Conservation (phyloP, 1,140 invertebrate species). For the Dolichoris vasculosae region DNA sequence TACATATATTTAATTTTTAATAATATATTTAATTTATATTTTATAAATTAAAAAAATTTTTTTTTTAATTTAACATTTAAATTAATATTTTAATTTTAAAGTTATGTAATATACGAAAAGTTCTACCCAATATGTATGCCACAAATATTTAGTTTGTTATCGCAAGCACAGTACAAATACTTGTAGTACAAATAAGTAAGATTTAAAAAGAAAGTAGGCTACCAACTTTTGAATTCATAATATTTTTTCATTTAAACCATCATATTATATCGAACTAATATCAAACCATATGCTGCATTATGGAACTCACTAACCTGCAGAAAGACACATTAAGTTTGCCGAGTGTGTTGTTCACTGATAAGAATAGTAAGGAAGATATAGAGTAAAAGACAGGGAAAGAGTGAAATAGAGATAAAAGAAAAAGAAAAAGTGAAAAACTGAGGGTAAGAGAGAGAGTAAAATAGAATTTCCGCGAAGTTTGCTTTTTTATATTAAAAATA, state of each 20-base stretch:
- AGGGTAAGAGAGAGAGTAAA: not conserved
- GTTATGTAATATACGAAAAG: too few species aligned
- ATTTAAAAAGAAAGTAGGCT: too few species aligned
- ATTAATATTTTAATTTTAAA: too few species aligned
- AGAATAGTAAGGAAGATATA: slow-evolving; percentile 55
- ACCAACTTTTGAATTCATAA: not conserved
- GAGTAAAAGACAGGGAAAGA: not conserved
- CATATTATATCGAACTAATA: slow-evolving; percentile 45
- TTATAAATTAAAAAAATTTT: too few species aligned
- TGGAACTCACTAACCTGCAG: not conserved
- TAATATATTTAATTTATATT: too few species aligned
- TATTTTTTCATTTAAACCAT: not conserved
- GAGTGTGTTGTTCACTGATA: slow-evolving; percentile 63
- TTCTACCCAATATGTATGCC: too few species aligned
- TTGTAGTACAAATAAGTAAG: too few species aligned
- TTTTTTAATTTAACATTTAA: too few species aligned
- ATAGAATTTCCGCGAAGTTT: slow-evolving; percentile 57
- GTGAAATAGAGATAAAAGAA: not conserved
- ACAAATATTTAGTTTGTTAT: too few species aligned
- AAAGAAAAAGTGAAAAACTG: not conserved
- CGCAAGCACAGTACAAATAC: too few species aligned
- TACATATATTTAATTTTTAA: too few species aligned
- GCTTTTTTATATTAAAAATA: slow-evolving; percentile 58
- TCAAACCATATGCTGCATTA: slow-evolving; percentile 1
- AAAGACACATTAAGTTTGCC: slow-evolving; percentile 53